Evolutionary conservation across 23 tunicate species (phyloP), one percentile per base, ranked within the genome.

Genomic region (Halocynthia aurantium): DNA sequence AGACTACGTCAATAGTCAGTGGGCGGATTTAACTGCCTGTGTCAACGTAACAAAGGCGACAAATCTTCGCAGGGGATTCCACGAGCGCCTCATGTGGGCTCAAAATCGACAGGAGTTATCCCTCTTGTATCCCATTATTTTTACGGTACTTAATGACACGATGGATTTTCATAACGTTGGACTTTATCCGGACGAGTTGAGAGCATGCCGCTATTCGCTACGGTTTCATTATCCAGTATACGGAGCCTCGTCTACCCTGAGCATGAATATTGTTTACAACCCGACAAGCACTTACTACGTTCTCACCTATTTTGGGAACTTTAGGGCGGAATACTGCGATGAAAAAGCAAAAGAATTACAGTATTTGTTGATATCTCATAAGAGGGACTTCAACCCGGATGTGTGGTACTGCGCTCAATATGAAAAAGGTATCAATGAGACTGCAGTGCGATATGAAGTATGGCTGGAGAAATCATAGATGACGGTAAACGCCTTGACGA

Each of bases 1-100:
- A 65, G 70, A 9, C 40, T 54, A 74, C 78, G 78, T 40, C 70
- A 15, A 65, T 49, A 65, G 49, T 11, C 70, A 65, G 70, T 65
- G 70, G 70, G 70, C 70, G 10, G 70, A 65, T 65, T 5, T 49
- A 6, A 65, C 70, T 5, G 22, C 70, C 22, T 65, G 70, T 49
- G 22, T 65, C 19, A 65, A 65, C 31, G 70, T 20, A 65, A 20
- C 70, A 20, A 49, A 65, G 49, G 70, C 70, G 10, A 65, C 70
- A 65, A 20, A 40, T 20, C 31, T 65, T 15, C 70, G 70, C 22
- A 11, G 9, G 2, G 10, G 70, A 15, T 20, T 65, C 49, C 70
- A 65, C 31, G 70, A 65, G 9, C 19, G 22, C 9, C 70, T 65
- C 49, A 20, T 49, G 9, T 9, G 17, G 9, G 49, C 70, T 15